Evolutionary conservation across 1,140 invertebrate genomes (phyloP).

Genomic region (Helicorthomorpha holstii): DNA sequence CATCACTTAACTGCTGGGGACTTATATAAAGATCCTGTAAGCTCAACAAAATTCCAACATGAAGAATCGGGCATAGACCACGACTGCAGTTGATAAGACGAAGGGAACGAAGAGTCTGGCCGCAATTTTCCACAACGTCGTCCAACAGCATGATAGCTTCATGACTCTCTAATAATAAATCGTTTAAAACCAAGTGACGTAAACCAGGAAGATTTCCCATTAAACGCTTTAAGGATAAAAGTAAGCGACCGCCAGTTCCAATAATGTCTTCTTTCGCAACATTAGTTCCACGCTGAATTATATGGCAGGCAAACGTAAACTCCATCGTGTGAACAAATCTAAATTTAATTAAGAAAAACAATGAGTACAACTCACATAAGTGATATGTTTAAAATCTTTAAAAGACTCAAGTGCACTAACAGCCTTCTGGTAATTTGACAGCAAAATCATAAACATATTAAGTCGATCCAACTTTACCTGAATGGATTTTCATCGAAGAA

Average conservation of each 20-base stretch:
- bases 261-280: conserved; percentile 37
- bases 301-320: conserved; percentile 65
- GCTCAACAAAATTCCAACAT: conserved; percentile 58
- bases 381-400: too few relatives aligned
- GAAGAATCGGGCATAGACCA: conserved; percentile 49
- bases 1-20: conserved; percentile 63
- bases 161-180: conserved; percentile 51
- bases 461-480: conserved; percentile 6
- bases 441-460: too few relatives aligned
- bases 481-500: conserved; percentile 21
- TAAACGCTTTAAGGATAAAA: conserved; percentile 43
- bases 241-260: conserved; percentile 48
- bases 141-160: conserved; percentile 40
- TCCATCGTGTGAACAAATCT: conserved; percentile 25
- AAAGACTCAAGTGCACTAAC: too few relatives aligned
- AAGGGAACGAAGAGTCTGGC: conserved; percentile 41
- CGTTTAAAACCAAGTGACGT: conserved; percentile 46
- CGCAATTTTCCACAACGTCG: conserved; percentile 40
- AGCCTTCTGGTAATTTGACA: too few relatives aligned
- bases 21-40: conserved; percentile 50
- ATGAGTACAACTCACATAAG: background rate
- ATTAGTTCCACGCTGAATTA: conserved; percentile 35
- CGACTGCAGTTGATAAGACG: conserved; percentile 58
- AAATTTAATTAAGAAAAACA: background rate
- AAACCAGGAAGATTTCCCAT: conserved; percentile 47